Conservation (phyloP, 1,140 invertebrate species). For the Aphidius ervi region DNA sequence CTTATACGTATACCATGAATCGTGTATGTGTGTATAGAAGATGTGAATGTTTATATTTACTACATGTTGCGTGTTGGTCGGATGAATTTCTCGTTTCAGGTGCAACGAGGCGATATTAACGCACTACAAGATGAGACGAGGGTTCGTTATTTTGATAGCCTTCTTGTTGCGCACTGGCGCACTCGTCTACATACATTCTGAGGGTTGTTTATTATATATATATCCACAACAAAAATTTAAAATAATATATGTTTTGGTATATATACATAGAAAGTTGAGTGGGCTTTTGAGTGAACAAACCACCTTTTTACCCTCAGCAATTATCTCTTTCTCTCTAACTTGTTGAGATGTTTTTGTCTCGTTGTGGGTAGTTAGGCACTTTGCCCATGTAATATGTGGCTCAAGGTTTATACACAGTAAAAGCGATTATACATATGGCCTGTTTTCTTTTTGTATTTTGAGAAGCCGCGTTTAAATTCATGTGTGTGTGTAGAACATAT, state of each 20-base stretch:
- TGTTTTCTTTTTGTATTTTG: no score
- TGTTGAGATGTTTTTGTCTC: neutral
- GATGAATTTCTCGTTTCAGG: constrained; percentile 22
- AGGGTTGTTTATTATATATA: constrained; percentile 7
- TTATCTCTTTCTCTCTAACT: neutral
- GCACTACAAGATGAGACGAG: constrained; percentile 25
- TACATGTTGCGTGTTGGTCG: neutral
- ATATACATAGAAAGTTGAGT: constrained; percentile 4
- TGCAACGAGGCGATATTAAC: constrained; percentile 30
- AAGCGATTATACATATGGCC: no score
- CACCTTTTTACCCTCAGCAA: neutral
- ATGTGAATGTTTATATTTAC: no score
- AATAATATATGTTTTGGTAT: no score
- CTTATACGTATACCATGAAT: no score
- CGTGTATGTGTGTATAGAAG: no score
- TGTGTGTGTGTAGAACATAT: no score
- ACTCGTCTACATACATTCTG: neutral
- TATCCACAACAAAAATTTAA: neutral
- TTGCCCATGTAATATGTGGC: no score
- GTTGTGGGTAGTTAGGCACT: neutral
- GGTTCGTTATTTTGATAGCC: constrained; percentile 32
- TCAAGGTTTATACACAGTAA: no score
- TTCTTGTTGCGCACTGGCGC: constrained; percentile 20
- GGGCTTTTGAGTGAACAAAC: neutral
- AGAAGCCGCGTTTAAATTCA: neutral